Conservation (phyloP, 2,888 invertebrate species). For the Merodon equestris region DNA sequence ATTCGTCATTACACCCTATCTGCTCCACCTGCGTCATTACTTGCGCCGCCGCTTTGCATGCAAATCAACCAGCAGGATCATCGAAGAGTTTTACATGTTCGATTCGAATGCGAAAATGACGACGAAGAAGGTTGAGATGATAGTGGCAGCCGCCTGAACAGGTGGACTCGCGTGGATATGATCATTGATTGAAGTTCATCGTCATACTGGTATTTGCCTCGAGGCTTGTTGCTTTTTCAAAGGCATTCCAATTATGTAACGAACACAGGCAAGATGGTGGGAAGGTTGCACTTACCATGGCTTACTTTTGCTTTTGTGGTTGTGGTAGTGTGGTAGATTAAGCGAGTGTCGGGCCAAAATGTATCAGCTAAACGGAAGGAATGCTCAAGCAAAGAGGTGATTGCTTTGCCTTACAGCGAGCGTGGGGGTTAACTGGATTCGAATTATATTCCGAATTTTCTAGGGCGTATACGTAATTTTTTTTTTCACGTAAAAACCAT, state of each 20-base stretch:
- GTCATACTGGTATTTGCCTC: conserved; percentile 32
- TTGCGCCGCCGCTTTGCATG: conserved; percentile 47
- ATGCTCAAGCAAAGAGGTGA: too few relatives aligned
- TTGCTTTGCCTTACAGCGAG: too few relatives aligned
- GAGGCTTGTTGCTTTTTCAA: conserved; percentile 22
- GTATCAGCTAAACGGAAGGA: too few relatives aligned
- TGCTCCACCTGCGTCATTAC: conserved; percentile 20
- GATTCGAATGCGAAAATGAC: conserved; percentile 17
- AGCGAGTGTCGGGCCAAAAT: background rate
- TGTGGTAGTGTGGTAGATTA: conserved; percentile 44
- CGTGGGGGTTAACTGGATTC: too few relatives aligned
- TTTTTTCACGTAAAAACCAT: too few relatives aligned
- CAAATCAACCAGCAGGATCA: conserved; percentile 60
- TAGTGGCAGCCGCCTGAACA: conserved; percentile 39
- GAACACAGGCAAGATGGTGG: too few relatives aligned
- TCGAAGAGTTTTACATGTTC: conserved; percentile 35
- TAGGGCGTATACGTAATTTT: conserved; percentile 29
- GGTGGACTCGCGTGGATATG: conserved; percentile 62
- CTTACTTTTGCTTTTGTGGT: conserved; percentile 34
- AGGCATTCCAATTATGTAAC: conserved; percentile 67
- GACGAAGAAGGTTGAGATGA: background rate
- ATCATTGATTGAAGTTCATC: conserved; percentile 63
- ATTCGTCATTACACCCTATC: conserved; percentile 32
- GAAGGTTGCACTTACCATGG: conserved; percentile 17
- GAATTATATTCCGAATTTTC: background rate